Percentiles rank a stretch among this genome's conserved stretches.
Conservation (phyloP, 2,113 vertebrate species). For the Psammodynastes pulverulentus region DNA sequence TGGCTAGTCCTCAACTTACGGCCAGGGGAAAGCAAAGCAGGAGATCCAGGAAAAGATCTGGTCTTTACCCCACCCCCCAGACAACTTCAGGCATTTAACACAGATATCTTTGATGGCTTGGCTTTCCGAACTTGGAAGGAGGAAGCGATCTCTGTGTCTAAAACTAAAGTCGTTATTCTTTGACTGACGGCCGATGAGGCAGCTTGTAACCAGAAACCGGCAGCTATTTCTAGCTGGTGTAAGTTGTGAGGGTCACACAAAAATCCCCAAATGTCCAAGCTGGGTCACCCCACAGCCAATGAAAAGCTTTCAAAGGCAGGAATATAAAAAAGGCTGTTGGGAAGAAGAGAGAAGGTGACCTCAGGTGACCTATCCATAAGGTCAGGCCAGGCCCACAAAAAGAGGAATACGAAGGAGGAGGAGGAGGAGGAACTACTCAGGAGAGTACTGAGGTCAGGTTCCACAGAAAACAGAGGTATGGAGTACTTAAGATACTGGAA, state of each 20-base stretch:
- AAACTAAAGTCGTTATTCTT: conserved; percentile 37
- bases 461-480: neutral
- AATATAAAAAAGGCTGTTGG: neutral
- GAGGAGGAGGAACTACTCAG: neutral
- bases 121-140: neutral
- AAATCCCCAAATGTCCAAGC: neutral
- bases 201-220: conserved; percentile 41
- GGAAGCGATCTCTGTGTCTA: conserved; percentile 2
- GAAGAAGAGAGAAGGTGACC: neutral
- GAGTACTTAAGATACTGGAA: neutral
- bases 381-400: neutral
- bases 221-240: conserved; percentile 52
- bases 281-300: neutral
- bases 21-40: no score
- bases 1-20: no score
- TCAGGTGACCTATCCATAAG: neutral
- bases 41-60: neutral
- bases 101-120: neutral
- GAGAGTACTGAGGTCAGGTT: neutral
- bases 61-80: neutral
- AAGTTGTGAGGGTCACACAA: neutral
- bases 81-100: neutral
- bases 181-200: neutral
- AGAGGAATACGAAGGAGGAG: neutral
- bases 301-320: neutral